Conservation (phyloP, 2,888 invertebrate genomes). For the Caenorhabditis uteleia region DNA sequence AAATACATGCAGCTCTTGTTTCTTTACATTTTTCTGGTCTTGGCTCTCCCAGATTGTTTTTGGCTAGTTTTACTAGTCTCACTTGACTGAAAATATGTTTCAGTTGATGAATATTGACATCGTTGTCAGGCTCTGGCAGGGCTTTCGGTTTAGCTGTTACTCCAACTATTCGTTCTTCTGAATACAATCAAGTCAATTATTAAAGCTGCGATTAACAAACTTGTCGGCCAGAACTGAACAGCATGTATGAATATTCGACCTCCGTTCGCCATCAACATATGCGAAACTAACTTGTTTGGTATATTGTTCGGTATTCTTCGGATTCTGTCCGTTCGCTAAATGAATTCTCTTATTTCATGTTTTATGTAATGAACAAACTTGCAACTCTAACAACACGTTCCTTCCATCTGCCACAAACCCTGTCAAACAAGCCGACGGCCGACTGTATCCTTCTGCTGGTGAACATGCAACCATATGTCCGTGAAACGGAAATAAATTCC, state of each 20-base stretch:
- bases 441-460: constrained; percentile 87
- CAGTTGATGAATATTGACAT: constrained; percentile 11
- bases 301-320: not conserved
- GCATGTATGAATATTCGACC: constrained; percentile 52
- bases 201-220: constrained; percentile 1
- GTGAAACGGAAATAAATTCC: constrained; percentile 72
- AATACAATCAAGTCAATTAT: not conserved
- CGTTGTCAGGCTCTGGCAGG: not conserved
- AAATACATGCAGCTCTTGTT: too few relatives aligned
- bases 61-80: constrained; percentile 8
- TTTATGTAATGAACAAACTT: constrained; percentile 2
- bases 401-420: constrained; percentile 91
- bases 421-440: constrained; percentile 94
- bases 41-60: too few relatives aligned
- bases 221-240: constrained; percentile 30
- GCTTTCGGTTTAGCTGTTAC: not conserved
- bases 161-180: not conserved
- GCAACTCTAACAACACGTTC: constrained; percentile 64
- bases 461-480: constrained; percentile 80
- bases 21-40: too few relatives aligned
- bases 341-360: not conserved
- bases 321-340: not conserved
- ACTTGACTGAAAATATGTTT: constrained; percentile 16
- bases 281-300: constrained; percentile 30
- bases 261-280: constrained; percentile 42